Evolutionary conservation across 2,888 invertebrate genomes (phyloP).

Genomic region (Andrena trimmerana): DNA sequence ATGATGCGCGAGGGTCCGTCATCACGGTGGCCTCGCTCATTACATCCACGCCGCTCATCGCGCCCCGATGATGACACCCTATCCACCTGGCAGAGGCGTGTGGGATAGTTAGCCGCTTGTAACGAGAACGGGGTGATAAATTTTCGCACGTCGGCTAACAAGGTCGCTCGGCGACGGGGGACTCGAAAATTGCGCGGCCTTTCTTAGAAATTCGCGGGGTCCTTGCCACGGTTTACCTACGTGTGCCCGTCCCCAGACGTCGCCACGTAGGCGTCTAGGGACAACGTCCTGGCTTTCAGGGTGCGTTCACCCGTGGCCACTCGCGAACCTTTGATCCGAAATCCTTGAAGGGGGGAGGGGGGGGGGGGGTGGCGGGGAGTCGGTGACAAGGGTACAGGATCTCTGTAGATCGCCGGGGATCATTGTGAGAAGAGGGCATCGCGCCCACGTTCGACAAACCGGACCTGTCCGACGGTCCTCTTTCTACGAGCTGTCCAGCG

Average conservation of each 20-base stretch:
- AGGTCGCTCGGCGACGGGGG: constrained; percentile 47
- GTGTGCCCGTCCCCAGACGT: constrained; percentile 44
- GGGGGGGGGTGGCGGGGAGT: constrained; percentile 32
- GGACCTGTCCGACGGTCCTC: constrained; percentile 59
- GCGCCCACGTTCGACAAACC: constrained; percentile 77
- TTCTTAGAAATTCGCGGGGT: constrained; percentile 68
- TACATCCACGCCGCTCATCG: constrained; percentile 47
- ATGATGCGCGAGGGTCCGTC: constrained; percentile 34
- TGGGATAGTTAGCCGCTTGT: constrained; percentile 57
- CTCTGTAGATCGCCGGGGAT: constrained; percentile 77
- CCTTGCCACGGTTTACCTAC: constrained; percentile 54
- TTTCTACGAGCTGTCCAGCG: constrained; percentile 47
- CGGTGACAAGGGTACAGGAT: constrained; percentile 67
- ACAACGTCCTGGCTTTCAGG: constrained; percentile 74
- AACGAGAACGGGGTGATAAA: constrained; percentile 67
- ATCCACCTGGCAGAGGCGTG: constrained; percentile 30
- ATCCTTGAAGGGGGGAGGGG: constrained; percentile 46
- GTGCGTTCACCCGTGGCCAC: constrained; percentile 75
- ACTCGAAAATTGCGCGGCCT: constrained; percentile 63
- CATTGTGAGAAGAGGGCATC: constrained; percentile 79
- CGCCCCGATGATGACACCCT: constrained; percentile 53
- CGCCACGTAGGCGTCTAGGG: constrained; percentile 67
- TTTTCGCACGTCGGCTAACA: constrained; percentile 59
- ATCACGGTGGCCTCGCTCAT: constrained; percentile 35
- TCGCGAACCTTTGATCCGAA: constrained; percentile 55